These are phyloP conservation scores for Heliconius erato DNA, from an alignment of 2,888 invertebrate genomes.

Conservation along the genomic window DNA sequence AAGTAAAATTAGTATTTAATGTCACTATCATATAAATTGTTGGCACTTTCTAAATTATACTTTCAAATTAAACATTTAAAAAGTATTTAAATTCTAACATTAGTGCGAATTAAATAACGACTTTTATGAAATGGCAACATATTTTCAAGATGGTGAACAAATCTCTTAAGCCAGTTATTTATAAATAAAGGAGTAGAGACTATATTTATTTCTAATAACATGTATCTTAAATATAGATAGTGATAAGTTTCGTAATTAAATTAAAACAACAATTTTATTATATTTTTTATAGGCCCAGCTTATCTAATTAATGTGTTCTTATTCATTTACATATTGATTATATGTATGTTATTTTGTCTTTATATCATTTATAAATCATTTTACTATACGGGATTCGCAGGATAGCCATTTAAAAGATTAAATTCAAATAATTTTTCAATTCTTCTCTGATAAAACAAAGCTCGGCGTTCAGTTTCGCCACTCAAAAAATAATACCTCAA, in stretches of 20 bases:
- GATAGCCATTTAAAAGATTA: too few relatives aligned
- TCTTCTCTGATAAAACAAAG: too few relatives aligned
- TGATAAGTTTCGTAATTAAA: too few relatives aligned
- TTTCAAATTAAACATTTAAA: conserved; percentile 37
- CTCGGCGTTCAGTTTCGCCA: too few relatives aligned
- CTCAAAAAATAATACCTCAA: too few relatives aligned
- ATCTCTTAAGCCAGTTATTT: not conserved
- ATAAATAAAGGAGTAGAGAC: too few relatives aligned
- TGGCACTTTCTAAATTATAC: conserved; percentile 60
- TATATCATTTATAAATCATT: not conserved
- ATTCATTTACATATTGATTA: not conserved
- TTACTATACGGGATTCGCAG: too few relatives aligned
- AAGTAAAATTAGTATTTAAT: conserved; percentile 57
- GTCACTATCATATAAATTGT: conserved; percentile 57
- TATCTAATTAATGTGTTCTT: not conserved
- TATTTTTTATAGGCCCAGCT: not conserved
- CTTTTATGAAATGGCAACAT: conserved; percentile 13
- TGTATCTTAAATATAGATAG: too few relatives aligned
- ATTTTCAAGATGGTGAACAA: conserved; percentile 3
- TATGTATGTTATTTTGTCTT: not conserved
- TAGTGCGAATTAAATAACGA: conserved; percentile 19
- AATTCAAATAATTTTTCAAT: too few relatives aligned
- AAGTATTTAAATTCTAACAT: not conserved
- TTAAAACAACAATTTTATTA: not conserved
- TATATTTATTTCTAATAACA: too few relatives aligned